Percentiles rank a stretch among this genome's conserved stretches.
These are phyloP conservation scores for Meleagris gallopavo DNA, from an alignment of 2,113 vertebrate species.

Conservation along the genomic window DNA sequence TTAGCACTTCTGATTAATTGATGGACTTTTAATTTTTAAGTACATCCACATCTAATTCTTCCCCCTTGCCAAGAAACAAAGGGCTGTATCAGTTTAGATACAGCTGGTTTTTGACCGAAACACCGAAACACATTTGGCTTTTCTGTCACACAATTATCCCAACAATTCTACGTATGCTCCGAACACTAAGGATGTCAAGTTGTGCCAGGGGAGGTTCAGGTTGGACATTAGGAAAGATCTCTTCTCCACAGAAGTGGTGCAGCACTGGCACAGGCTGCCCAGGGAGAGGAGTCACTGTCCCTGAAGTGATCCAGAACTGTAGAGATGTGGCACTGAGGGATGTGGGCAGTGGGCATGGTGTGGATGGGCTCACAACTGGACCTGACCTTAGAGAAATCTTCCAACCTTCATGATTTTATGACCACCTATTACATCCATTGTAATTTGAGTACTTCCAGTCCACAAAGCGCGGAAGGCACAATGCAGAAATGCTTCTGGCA, in stretches of 20 bases:
- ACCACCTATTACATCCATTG: not conserved
- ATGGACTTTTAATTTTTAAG: conserved; percentile 27
- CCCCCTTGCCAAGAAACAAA: not conserved
- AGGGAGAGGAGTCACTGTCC: too few species aligned
- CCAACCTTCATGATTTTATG: too few species aligned
- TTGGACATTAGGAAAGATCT: too few species aligned
- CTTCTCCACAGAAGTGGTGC: too few species aligned
- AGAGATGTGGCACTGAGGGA: too few species aligned
- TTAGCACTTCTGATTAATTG: conserved; percentile 39
- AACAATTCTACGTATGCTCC: not conserved
- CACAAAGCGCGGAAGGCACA: not conserved
- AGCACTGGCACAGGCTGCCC: too few species aligned
- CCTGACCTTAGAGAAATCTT: too few species aligned
- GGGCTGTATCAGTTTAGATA: not conserved
- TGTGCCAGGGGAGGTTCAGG: too few species aligned
- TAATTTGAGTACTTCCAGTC: not conserved
- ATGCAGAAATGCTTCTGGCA: not conserved
- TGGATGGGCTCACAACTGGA: too few species aligned
- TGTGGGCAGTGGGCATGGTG: too few species aligned
- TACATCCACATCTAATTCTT: not conserved
- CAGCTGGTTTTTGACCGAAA: not conserved
- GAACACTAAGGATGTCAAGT: not conserved
- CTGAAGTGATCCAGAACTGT: too few species aligned
- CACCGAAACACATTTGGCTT: not conserved
- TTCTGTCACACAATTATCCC: not conserved